Conservation (phyloP, 2,113 vertebrate species). For the Rhynchopsitta pachyrhyncha region DNA sequence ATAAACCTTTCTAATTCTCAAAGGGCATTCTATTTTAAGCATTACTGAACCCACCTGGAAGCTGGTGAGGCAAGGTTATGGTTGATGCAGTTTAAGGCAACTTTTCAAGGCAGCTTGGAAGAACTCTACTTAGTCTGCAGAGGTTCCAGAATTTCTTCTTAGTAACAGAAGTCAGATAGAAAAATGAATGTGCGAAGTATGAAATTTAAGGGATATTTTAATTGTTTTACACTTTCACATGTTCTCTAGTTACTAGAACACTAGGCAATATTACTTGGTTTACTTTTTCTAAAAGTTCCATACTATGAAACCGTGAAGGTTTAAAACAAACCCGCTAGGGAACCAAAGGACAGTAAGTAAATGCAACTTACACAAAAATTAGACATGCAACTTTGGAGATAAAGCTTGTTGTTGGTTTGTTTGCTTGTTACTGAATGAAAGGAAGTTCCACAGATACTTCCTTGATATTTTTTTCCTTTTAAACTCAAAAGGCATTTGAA, state of each 20-base stretch:
- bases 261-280: neutral
- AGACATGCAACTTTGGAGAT: neutral
- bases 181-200: neutral
- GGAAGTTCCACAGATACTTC: neutral
- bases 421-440: neutral
- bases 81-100: neutral
- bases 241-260: neutral
- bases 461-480: neutral
- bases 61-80: neutral
- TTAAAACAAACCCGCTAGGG: neutral
- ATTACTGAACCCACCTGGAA: neutral
- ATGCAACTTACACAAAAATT: neutral
- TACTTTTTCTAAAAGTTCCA: neutral
- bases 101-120: slow-evolving; percentile 2
- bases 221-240: neutral
- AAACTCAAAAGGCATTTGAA: neutral
- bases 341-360: neutral
- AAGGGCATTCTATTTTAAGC: neutral
- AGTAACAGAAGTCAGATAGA: neutral
- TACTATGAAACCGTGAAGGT: neutral
- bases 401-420: neutral
- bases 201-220: neutral
- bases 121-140: neutral
- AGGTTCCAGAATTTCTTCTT: neutral
- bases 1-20: neutral